phyloP scores from a whole-genome alignment of 2,888 invertebrate species.

The Rhogogaster chlorosoma region DNA sequence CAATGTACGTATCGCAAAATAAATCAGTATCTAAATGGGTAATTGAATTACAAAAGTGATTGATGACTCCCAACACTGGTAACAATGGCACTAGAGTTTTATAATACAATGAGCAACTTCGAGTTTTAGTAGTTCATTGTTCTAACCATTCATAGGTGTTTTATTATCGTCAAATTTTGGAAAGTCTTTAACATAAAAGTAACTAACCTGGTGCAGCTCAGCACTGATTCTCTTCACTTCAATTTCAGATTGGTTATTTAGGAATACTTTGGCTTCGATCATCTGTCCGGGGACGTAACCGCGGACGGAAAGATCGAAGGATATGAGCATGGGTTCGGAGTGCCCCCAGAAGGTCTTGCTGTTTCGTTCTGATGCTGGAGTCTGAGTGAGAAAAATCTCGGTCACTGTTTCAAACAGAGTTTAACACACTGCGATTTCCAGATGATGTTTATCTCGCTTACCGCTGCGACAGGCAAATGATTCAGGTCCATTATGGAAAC shows the following conservation, averaged over 20 bases:
- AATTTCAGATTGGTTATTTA: neutral
- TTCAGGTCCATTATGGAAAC: slow-evolving; percentile 76
- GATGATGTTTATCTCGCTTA: slow-evolving; percentile 14
- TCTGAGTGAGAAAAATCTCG: neutral
- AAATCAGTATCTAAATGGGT: no score
- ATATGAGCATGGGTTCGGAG: neutral
- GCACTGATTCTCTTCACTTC: neutral
- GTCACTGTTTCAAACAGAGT: neutral
- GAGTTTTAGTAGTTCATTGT: neutral
- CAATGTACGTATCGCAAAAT: no score
- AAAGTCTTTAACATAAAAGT: neutral
- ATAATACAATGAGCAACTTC: neutral
- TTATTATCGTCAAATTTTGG: neutral
- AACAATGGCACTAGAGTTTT: no score
- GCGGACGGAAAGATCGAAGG: neutral
- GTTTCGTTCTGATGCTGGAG: neutral
- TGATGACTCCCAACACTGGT: no score
- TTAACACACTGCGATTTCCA: neutral
- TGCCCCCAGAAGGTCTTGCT: slow-evolving; percentile 20
- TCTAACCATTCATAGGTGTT: neutral
- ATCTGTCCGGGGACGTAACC: slow-evolving; percentile 7
- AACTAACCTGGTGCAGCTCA: neutral
- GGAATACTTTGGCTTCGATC: neutral
- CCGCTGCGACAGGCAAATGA: slow-evolving; percentile 59
- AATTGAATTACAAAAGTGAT: no score